Evolutionary conservation across 1,140 invertebrate species (phyloP).

Genomic region (Tetraneura akinire): DNA sequence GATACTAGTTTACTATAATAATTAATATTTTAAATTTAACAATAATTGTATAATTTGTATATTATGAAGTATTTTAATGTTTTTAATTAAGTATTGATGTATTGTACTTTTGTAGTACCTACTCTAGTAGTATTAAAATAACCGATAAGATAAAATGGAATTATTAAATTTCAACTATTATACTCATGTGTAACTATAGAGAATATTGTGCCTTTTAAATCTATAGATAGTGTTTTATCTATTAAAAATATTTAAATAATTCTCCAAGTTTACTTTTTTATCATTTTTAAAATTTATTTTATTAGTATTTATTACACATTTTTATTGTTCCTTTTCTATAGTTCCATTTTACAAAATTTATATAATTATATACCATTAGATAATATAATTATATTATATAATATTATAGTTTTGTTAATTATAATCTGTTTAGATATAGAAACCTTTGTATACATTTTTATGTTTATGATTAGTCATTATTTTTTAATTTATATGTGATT

Average conservation of each 20-base stretch:
- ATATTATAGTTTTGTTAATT: constrained; percentile 4
- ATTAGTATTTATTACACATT: not conserved
- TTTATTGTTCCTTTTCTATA: constrained; percentile 18
- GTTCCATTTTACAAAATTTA: not conserved
- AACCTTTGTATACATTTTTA: not conserved
- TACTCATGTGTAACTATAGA: not conserved
- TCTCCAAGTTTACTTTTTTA: not conserved
- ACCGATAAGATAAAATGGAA: not conserved
- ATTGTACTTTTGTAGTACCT: not conserved
- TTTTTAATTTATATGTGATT: constrained; percentile 7
- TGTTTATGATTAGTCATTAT: not conserved
- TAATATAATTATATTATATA: not conserved
- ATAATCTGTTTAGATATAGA: not conserved
- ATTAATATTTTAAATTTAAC: constrained; percentile 5
- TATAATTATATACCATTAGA: not conserved
- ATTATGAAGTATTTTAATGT: not conserved
- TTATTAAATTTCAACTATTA: constrained; percentile 15
- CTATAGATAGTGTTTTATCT: not conserved
- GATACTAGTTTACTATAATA: constrained; percentile 36
- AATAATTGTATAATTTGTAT: not conserved
- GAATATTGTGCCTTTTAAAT: constrained; percentile 39
- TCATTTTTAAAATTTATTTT: no score
- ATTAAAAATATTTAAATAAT: not conserved
- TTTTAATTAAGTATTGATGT: no score
- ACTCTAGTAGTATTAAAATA: constrained; percentile 20